These are phyloP conservation scores for Ellobium chinense DNA, from an alignment of 2,888 invertebrate species.

Conservation along the genomic window DNA sequence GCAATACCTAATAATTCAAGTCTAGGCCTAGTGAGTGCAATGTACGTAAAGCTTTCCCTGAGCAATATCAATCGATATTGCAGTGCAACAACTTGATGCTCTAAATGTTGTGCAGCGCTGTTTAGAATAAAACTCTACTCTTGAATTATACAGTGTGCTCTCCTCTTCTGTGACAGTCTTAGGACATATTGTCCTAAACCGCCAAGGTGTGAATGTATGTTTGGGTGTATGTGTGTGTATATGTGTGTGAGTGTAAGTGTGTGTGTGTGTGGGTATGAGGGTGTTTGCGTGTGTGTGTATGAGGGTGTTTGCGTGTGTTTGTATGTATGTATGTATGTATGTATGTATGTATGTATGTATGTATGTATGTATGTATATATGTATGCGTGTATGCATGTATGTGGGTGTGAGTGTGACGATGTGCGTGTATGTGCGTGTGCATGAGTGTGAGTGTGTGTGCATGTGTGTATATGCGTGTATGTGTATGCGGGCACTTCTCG, in stretches of 20 bases:
- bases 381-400: not conserved
- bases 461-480: not conserved
- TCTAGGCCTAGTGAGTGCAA: too few relatives aligned
- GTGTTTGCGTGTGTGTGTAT: not conserved
- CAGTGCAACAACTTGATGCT: too few relatives aligned
- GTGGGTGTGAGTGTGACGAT: not conserved
- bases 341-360: conserved; percentile 17
- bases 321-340: not conserved
- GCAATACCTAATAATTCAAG: too few relatives aligned
- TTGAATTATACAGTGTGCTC: too few relatives aligned
- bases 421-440: not conserved
- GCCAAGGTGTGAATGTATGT: not conserved
- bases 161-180: too few relatives aligned
- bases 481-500: not conserved
- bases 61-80: too few relatives aligned
- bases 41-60: too few relatives aligned
- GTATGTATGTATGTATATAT: not conserved
- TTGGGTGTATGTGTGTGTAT: not conserved
- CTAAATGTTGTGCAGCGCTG: too few relatives aligned
- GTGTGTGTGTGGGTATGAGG: not conserved
- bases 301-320: not conserved
- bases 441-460: not conserved
- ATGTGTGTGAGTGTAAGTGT: not conserved
- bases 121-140: too few relatives aligned
- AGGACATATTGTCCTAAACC: too few relatives aligned